Conservation (phyloP, 2,888 invertebrate genomes). For the Sisyra nigra region DNA sequence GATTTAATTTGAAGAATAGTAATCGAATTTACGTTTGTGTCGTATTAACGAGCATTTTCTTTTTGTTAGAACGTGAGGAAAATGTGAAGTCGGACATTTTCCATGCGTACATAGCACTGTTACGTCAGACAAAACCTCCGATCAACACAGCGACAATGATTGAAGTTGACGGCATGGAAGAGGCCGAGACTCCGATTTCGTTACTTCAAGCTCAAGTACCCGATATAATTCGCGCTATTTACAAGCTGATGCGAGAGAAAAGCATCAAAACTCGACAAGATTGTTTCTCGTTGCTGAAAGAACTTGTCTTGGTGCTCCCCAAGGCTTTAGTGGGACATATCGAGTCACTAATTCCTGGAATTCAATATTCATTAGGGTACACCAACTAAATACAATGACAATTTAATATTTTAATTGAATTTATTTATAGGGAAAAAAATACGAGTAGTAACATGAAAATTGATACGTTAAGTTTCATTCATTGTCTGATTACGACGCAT, state of each 20-base stretch:
- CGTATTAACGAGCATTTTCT: too few species aligned
- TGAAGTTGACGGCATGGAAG: slow-evolving; percentile 52
- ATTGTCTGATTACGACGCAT: slow-evolving; percentile 68
- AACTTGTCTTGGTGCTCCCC: slow-evolving; percentile 76
- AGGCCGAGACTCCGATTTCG: slow-evolving; percentile 47
- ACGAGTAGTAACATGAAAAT: slow-evolving; percentile 97
- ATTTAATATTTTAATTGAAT: too few species aligned
- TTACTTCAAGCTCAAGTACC: slow-evolving; percentile 44
- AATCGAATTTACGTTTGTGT: too few species aligned
- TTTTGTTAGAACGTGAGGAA: slow-evolving; percentile 76
- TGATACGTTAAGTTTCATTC: slow-evolving; percentile 84
- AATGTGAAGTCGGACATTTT: slow-evolving; percentile 98
- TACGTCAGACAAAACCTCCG: slow-evolving; percentile 70
- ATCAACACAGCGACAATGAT: slow-evolving; percentile 33
- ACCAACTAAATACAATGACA: slow-evolving; percentile 9
- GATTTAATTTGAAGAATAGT: too few species aligned
- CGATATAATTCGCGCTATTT: slow-evolving; percentile 72
- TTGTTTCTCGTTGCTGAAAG: slow-evolving; percentile 79
- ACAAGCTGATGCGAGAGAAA: slow-evolving; percentile 71
- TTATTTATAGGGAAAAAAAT: slow-evolving; percentile 56
- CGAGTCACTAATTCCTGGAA: slow-evolving; percentile 71
- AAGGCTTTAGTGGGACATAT: slow-evolving; percentile 77
- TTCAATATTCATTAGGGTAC: slow-evolving; percentile 66
- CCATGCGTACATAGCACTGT: slow-evolving; percentile 84
- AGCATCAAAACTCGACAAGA: slow-evolving; percentile 82